Evolutionary conservation across 2,888 invertebrate genomes (phyloP).

Genomic region (Oegoconia quadripuncta): DNA sequence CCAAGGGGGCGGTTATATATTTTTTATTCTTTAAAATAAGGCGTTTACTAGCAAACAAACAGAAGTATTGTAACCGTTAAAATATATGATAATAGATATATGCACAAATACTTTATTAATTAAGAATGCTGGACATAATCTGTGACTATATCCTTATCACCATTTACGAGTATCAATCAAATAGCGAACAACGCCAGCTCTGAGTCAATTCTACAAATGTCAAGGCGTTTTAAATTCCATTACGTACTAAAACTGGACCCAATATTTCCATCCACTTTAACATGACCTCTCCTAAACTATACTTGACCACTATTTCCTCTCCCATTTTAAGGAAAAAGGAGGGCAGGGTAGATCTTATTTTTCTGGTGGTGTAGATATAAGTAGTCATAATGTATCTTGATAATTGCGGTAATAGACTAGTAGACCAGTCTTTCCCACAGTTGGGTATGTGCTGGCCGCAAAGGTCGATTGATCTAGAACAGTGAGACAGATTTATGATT

Average conservation of each 20-base stretch:
- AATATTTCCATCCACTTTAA: slow-evolving; percentile 35
- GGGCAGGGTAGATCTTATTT: slow-evolving; percentile 6
- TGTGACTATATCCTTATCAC: too few relatives aligned
- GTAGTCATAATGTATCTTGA: slow-evolving; percentile 9
- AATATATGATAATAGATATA: too few relatives aligned
- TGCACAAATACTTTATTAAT: too few relatives aligned
- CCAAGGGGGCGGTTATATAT: too few relatives aligned
- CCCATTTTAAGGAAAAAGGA: neutral
- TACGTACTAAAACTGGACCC: slow-evolving; percentile 35
- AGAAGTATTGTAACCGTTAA: too few relatives aligned
- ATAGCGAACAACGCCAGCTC: slow-evolving; percentile 14
- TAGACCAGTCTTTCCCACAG: slow-evolving; percentile 33
- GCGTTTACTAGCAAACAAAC: too few relatives aligned
- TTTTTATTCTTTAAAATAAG: too few relatives aligned
- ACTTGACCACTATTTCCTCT: neutral
- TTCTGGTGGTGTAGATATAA: slow-evolving; percentile 10
- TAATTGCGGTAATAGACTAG: slow-evolving; percentile 14
- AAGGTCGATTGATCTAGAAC: slow-evolving; percentile 28
- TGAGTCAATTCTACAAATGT: slow-evolving; percentile 53
- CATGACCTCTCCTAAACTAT: slow-evolving; percentile 26
- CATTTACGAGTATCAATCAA: too few relatives aligned
- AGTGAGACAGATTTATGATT: slow-evolving; percentile 11
- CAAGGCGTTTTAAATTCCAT: slow-evolving; percentile 55
- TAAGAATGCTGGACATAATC: too few relatives aligned
- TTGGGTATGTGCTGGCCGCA: slow-evolving; percentile 28